Conservation (phyloP, 2,888 invertebrate species). For the Machimus atricapillus region DNA sequence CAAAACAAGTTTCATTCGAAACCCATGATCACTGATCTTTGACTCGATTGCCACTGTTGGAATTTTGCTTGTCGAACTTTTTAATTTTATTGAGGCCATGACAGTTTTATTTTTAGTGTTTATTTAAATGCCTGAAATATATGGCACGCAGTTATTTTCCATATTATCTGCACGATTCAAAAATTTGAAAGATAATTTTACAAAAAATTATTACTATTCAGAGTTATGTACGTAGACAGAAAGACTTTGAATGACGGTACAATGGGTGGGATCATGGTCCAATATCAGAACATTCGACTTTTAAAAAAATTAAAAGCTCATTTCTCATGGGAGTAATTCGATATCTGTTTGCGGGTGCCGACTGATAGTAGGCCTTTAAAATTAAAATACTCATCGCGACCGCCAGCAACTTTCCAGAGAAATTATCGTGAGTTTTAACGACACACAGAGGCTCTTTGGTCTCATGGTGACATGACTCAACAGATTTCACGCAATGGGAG, state of each 20-base stretch:
- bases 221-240: neutral
- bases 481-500: neutral
- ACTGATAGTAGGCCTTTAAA: neutral
- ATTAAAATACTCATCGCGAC: neutral
- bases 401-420: neutral
- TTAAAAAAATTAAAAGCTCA: neutral
- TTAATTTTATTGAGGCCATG: slow-evolving; percentile 7
- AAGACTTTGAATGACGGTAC: neutral
- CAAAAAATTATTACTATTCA: neutral
- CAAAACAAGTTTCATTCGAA: neutral
- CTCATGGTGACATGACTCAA: neutral
- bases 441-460: neutral
- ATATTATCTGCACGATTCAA: neutral
- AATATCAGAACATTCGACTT: neutral
- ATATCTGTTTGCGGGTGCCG: neutral
- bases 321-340: neutral
- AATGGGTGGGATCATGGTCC: neutral
- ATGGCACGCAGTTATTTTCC: neutral
- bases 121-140: neutral
- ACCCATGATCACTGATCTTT: neutral
- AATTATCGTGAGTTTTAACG: neutral
- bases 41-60: neutral
- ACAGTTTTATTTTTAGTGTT: neutral
- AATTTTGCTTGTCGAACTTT: neutral
- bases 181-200: neutral